Evolutionary conservation across 2,888 invertebrate genomes (phyloP).

Genomic region (Plagodis dolabraria): DNA sequence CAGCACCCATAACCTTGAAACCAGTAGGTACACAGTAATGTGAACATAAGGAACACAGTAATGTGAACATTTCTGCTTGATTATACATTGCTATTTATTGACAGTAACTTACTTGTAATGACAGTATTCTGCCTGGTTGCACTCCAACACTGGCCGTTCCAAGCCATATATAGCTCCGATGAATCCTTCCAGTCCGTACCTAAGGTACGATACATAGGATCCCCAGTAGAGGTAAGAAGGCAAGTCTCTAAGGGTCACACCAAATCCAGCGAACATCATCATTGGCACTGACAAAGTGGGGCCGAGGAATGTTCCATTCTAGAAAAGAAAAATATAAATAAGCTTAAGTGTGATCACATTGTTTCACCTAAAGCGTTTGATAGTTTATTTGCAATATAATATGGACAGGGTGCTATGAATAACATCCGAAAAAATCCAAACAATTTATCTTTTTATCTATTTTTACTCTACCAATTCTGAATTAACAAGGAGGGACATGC

Average conservation of each 20-base stretch:
- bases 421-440: too few relatives aligned
- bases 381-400: neutral
- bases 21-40: too few relatives aligned
- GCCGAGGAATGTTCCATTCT: constrained; percentile 98
- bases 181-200: constrained; percentile 96
- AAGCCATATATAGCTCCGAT: constrained; percentile 94
- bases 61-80: too few relatives aligned
- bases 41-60: too few relatives aligned
- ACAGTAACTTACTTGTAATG: constrained; percentile 86
- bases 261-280: constrained; percentile 99
- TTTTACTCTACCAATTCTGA: too few relatives aligned
- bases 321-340: constrained; percentile 26
- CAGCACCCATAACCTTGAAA: too few relatives aligned
- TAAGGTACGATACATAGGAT: constrained; percentile 94
- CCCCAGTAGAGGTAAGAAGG: constrained; percentile 96
- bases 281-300: constrained; percentile 96
- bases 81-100: too few relatives aligned
- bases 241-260: constrained; percentile 94
- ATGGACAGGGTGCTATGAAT: too few relatives aligned
- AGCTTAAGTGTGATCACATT: neutral
- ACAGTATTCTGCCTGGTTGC: constrained; percentile 90
- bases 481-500: too few relatives aligned
- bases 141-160: constrained; percentile 89
- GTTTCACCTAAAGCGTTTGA: neutral
- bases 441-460: too few relatives aligned